Base-by-base conservation (phyloP, 2,888 invertebrate species). In the Spilosoma lubricipeda region DNA sequence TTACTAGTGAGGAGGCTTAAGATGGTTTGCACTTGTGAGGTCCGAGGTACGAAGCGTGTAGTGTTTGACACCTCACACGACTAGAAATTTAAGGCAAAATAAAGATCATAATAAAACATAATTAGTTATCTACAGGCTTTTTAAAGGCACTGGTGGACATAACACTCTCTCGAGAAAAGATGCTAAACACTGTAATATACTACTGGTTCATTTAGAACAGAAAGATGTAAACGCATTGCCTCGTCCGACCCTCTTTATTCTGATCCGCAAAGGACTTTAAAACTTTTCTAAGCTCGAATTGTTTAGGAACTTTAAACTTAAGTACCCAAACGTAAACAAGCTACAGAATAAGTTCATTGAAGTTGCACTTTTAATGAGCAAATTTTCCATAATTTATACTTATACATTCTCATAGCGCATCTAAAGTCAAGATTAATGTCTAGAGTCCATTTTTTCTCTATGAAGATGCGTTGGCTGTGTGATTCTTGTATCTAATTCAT, bases 21-120 rank as follows among this genome's bases (percentile, higher is more conserved):
- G 36, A 65, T 71, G 33, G 52, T 33, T 48, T 15, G 2, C 11
- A n/a, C 36, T 27, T 66, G 66, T 66, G 71, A 52, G 56, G 65
- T 66, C 52, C 66, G 0, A 20, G 20, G 48, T 67, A 13, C 45
- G 67, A 45, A 45, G 8, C 30, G 27, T 33, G 67, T 11, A 30
- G 48, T 33, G 9, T 67, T 18, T 9, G 8, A 18, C 30, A 8
- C 30, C 18, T 42, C n/a, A 67, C 7, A 52, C 23, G 52, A 65
- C 23, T 52, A 52, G 3, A 1, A 7, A 8, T 52, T 52, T 20
- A 9, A 56, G n/a, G 13, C 27, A 0, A n/a, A 56, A 13, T 3
- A n/a, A n/a, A 13, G 3, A n/a, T n/a, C 13, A n/a, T 56, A 13
- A 11, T 56, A n/a, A 56, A n/a, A 13, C n/a, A 18, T 18, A 2